Conservation (phyloP, 2,113 vertebrate genomes). For the Salvelinus namaycush region DNA sequence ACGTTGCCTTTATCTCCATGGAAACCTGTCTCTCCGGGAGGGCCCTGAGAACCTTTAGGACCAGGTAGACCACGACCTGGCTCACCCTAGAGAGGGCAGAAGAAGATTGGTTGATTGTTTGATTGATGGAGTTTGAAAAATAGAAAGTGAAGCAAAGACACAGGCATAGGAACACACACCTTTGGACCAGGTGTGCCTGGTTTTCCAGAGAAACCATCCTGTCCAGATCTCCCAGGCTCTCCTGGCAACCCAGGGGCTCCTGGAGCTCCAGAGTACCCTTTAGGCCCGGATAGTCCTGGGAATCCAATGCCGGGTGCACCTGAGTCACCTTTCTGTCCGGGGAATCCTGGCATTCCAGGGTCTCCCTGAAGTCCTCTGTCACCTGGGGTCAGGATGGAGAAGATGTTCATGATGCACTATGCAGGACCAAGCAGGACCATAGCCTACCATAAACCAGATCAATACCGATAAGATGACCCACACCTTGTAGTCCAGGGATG, state of each 20-base stretch:
- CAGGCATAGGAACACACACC: constrained; percentile 60
- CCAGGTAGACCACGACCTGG: constrained; percentile 90
- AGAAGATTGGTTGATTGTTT: background rate
- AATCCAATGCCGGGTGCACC: constrained; percentile 85
- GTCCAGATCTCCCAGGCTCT: constrained; percentile 79
- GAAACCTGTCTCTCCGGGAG: constrained; percentile 76
- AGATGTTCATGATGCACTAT: no score
- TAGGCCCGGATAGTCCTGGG: constrained; percentile 84
- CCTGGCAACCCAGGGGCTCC: constrained; percentile 82
- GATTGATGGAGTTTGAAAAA: background rate
- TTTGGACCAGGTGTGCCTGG: constrained; percentile 84
- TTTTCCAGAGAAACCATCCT: constrained; percentile 80
- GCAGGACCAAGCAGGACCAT: background rate
- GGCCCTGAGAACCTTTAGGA: constrained; percentile 83
- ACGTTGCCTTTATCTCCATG: constrained; percentile 82
- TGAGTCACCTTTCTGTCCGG: constrained; percentile 83
- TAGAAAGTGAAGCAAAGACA: background rate
- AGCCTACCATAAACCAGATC: background rate
- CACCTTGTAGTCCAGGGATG: constrained; percentile 85
- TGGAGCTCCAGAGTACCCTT: constrained; percentile 86
- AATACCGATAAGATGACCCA: background rate
- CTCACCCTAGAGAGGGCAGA: constrained; percentile 79
- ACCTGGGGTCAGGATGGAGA: constrained; percentile 68
- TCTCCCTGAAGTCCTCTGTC: constrained; percentile 82
- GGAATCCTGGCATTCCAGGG: constrained; percentile 79